Evolutionary conservation across 2,888 invertebrate species (phyloP).

Genomic region (Abrostola tripartita): DNA sequence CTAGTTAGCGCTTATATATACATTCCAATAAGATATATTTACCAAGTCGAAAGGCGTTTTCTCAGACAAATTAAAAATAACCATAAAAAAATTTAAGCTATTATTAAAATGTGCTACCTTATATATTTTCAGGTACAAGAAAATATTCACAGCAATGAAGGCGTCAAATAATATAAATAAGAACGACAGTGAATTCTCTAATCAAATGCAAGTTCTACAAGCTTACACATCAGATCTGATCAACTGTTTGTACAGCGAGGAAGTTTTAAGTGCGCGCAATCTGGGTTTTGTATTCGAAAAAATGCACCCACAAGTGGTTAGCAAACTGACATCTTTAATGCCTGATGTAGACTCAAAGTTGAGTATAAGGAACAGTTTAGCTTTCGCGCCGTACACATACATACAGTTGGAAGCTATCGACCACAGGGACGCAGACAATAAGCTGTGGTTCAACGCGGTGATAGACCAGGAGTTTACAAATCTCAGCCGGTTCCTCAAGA

Average conservation of each 20-base stretch:
- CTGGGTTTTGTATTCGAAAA: constrained; percentile 72
- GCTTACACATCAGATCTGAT: constrained; percentile 73
- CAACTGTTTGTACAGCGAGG: constrained; percentile 76
- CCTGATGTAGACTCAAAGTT: constrained; percentile 72
- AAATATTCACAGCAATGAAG: constrained; percentile 65
- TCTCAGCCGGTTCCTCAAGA: constrained; percentile 69
- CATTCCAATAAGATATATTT: no score
- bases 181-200: constrained; percentile 48
- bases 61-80: background rate
- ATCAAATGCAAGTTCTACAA: constrained; percentile 66
- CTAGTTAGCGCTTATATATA: no score
- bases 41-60: no score
- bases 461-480: constrained; percentile 68
- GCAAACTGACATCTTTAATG: constrained; percentile 67
- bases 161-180: constrained; percentile 58
- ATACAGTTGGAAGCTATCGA: constrained; percentile 61
- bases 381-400: constrained; percentile 77
- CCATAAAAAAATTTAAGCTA: background rate
- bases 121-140: constrained; percentile 75
- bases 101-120: constrained; percentile 1
- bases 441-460: constrained; percentile 67
- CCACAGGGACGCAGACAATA: constrained; percentile 65
- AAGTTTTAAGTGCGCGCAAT: constrained; percentile 63
- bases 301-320: constrained; percentile 71
- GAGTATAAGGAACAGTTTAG: constrained; percentile 77